Evolutionary conservation across 2,113 vertebrate genomes (phyloP).

Genomic region (Falcunculus frontatus): DNA sequence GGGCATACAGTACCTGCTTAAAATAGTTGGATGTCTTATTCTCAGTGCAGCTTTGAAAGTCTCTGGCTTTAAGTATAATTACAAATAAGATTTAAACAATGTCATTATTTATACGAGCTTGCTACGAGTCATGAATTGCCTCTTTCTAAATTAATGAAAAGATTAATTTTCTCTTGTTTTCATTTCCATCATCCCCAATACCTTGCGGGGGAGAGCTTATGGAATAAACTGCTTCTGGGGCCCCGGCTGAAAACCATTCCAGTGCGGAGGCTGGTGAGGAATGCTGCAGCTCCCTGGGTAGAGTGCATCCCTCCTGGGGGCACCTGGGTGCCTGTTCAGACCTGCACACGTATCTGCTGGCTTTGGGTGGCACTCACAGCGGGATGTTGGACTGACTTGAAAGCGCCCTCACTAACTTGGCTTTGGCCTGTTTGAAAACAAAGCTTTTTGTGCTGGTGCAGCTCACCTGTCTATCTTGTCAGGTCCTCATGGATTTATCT

Average conservation of each 20-base stretch:
- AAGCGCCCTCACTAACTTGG: not conserved
- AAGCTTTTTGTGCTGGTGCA: not conserved
- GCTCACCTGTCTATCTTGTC: not conserved
- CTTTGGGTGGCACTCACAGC: not conserved
- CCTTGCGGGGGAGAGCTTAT: not conserved
- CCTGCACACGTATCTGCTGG: not conserved
- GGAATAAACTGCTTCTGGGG: not conserved
- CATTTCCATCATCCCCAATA: not conserved
- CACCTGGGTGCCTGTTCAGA: not conserved
- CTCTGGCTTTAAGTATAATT: constrained; percentile 18
- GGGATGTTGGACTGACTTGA: constrained; percentile 16
- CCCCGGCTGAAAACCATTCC: not conserved
- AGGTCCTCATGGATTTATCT: not conserved
- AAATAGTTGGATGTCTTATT: constrained; percentile 25
- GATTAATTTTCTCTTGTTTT: constrained; percentile 13
- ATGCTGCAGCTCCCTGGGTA: not conserved
- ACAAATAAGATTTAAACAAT: constrained; percentile 45
- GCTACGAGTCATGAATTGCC: not conserved
- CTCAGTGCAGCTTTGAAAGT: constrained; percentile 14
- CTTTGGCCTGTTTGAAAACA: not conserved
- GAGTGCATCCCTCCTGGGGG: not conserved
- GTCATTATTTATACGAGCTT: constrained; percentile 1
- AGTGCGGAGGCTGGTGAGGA: not conserved
- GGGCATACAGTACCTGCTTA: constrained; percentile 38
- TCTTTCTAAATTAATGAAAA: constrained; percentile 15